Evolutionary conservation across 1,140 invertebrate species (phyloP).

Genomic region (Drosophila quadrilineata): DNA sequence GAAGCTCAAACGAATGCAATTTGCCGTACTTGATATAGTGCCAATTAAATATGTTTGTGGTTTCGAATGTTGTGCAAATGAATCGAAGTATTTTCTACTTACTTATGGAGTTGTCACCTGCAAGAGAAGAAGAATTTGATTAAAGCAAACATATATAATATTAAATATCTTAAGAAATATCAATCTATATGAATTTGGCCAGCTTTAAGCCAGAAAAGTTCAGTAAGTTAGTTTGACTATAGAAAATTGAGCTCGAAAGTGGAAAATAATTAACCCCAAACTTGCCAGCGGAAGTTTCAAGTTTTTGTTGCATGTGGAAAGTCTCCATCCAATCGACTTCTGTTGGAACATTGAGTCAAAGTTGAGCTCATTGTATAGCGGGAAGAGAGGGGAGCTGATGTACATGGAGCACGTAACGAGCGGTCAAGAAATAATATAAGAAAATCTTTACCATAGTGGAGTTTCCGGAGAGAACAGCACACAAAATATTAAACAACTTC

Average conservation of each 20-base stretch:
- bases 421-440: conserved; percentile 64
- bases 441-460: background rate
- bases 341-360: background rate
- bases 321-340: background rate
- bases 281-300: conserved; percentile 63
- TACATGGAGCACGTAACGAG: conserved; percentile 76
- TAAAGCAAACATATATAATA: background rate
- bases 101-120: conserved; percentile 81
- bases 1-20: conserved; percentile 65
- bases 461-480: conserved; percentile 37
- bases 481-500: conserved; percentile 46
- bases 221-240: conserved; percentile 22
- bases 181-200: background rate
- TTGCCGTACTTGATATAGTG: conserved; percentile 45
- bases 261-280: conserved; percentile 80
- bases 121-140: conserved; percentile 27
- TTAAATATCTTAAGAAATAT: too few species aligned
- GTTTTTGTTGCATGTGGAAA: conserved; percentile 38
- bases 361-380: too few species aligned
- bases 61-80: conserved; percentile 44
- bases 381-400: conserved; percentile 9
- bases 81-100: conserved; percentile 47
- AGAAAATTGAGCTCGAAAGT: conserved; percentile 61
- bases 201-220: too few species aligned
- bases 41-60: conserved; percentile 66